Evolutionary conservation across 2,797 vertebrate genomes (phyloP).

Genomic region (Sebastes steindachneri): DNA sequence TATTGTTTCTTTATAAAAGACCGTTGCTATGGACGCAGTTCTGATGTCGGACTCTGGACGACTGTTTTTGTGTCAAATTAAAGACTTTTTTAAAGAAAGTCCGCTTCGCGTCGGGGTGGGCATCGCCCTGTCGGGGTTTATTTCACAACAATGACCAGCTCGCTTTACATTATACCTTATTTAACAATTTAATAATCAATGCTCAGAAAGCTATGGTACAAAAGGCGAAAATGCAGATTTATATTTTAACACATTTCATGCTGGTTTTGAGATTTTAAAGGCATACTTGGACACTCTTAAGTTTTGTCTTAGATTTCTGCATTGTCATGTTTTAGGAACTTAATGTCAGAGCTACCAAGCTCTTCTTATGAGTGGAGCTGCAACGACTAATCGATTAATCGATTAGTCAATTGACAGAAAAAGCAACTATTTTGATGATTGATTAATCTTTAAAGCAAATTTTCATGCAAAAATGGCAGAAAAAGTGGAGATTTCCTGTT

Average conservation of each 20-base stretch:
- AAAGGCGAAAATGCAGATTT: background rate
- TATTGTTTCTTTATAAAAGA: too few relatives aligned
- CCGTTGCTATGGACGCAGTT: too few relatives aligned
- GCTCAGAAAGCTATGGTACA: background rate
- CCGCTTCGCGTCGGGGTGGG: too few relatives aligned
- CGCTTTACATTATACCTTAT: too few relatives aligned
- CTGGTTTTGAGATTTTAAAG: background rate
- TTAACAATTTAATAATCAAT: background rate
- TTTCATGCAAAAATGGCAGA: background rate
- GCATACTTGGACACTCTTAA: background rate
- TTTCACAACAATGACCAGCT: too few relatives aligned
- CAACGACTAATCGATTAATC: background rate
- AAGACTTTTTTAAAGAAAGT: too few relatives aligned
- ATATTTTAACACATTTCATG: background rate
- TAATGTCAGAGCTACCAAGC: background rate
- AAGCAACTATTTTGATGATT: background rate
- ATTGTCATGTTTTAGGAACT: background rate
- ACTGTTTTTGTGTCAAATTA: too few relatives aligned
- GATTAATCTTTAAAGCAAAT: too few relatives aligned
- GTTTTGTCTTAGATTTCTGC: background rate
- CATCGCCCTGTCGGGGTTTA: too few relatives aligned
- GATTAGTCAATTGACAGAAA: background rate
- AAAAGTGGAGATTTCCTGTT: background rate
- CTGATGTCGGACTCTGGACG: too few relatives aligned
- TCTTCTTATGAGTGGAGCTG: background rate